Evolutionary conservation across 1,140 invertebrate species (phyloP).

Genomic region (Mactra quadrangularis): DNA sequence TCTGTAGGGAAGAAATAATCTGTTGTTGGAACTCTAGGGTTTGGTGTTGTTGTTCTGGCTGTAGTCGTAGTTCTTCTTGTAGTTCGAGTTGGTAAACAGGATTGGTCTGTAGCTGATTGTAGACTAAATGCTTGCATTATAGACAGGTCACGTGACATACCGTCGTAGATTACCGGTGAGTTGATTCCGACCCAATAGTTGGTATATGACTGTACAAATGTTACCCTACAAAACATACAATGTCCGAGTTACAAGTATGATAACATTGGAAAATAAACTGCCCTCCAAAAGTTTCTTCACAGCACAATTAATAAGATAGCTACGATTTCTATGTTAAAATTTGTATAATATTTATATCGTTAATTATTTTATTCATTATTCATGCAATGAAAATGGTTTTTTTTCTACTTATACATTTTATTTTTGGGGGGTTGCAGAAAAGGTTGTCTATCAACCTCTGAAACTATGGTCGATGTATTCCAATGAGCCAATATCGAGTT

Average conservation of each 20-base stretch:
- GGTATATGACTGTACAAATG: conserved; percentile 57
- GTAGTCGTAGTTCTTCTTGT: not conserved
- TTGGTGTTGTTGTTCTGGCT: not conserved
- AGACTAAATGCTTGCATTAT: conserved; percentile 61
- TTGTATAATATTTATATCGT: no score
- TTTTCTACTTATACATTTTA: no score
- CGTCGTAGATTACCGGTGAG: conserved; percentile 58
- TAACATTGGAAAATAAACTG: no score
- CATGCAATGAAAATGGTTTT: no score
- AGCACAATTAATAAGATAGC: no score
- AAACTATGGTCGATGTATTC: no score
- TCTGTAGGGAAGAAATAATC: not conserved
- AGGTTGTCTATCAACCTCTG: no score
- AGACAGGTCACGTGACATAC: conserved; percentile 46
- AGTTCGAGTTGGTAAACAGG: conserved; percentile 28
- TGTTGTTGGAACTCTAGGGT: conserved; percentile 30
- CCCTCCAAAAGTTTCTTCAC: no score
- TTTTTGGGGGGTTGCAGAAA: no score
- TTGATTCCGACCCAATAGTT: conserved; percentile 61
- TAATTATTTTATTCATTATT: no score
- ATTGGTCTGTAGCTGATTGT: conserved; percentile 42
- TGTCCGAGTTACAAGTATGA: not conserved
- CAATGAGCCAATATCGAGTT: no score
- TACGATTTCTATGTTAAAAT: no score
- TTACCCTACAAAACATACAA: conserved; percentile 49